Conservation (phyloP, 2,888 invertebrate genomes). For the Ametastegia equiseti region DNA sequence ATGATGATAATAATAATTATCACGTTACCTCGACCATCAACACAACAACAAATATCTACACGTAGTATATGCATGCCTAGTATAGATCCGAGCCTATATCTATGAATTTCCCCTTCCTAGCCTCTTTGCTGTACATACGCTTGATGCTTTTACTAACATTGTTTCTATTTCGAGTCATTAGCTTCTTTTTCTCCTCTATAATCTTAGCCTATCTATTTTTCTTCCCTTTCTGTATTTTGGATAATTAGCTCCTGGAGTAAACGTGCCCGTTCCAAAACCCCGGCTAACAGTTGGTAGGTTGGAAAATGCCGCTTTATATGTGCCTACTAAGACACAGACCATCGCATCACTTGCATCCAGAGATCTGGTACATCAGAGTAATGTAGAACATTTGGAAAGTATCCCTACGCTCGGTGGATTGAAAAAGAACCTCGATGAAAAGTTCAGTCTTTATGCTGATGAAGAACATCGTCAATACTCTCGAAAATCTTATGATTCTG, state of each 20-base stretch:
- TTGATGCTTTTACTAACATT: conserved; percentile 4
- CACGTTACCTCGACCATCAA: not conserved
- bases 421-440: not conserved
- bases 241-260: conserved; percentile 59
- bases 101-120: not conserved
- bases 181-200: not conserved
- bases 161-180: conserved; percentile 20
- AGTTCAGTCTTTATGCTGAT: not conserved
- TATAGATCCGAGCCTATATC: no score
- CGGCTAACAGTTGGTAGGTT: conserved; percentile 57
- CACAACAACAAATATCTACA: not conserved
- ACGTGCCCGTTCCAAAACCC: conserved; percentile 66
- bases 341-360: conserved; percentile 51
- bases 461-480: not conserved
- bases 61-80: no score
- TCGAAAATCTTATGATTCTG: not conserved
- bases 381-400: not conserved
- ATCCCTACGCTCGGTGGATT: not conserved
- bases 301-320: conserved; percentile 35
- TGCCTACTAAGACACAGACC: conserved; percentile 50
- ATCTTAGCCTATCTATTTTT: conserved; percentile 53
- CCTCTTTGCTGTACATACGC: not conserved
- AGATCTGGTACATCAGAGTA: conserved; percentile 20
- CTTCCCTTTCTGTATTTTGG: conserved; percentile 52
- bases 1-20: not conserved